phyloP scores from a whole-genome alignment of 2,113 vertebrate species.

The Rhinoderma darwinii region DNA sequence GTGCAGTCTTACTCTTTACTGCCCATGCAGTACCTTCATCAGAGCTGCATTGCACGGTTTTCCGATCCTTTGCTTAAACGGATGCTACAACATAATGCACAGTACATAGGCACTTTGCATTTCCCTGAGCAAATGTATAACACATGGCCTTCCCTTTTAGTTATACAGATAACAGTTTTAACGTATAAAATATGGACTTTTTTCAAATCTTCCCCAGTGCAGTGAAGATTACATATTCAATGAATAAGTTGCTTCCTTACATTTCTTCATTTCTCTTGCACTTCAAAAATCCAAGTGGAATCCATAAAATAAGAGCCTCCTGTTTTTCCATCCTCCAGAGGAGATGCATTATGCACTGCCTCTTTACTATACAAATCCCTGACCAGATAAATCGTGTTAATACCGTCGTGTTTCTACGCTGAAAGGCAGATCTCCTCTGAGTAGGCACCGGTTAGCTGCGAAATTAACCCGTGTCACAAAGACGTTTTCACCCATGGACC shows the following conservation, averaged over 20 bases:
- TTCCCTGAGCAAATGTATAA: slow-evolving; percentile 45
- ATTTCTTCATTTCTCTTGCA: slow-evolving; percentile 2
- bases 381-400: slow-evolving; percentile 42
- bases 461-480: not conserved
- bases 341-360: slow-evolving; percentile 44
- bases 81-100: slow-evolving; percentile 29
- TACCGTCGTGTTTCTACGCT: not conserved
- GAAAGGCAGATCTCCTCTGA: not conserved
- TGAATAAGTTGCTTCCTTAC: not conserved
- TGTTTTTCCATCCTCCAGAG: not conserved
- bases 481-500: not conserved
- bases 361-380: slow-evolving; percentile 10
- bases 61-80: not conserved
- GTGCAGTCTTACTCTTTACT: slow-evolving; percentile 42
- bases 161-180: slow-evolving; percentile 16
- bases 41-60: not conserved
- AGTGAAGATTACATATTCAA: slow-evolving; percentile 34
- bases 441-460: not conserved
- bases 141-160: slow-evolving; percentile 16
- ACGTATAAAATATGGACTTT: slow-evolving; percentile 29
- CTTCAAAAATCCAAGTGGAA: slow-evolving; percentile 1
- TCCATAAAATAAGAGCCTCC: slow-evolving; percentile 24
- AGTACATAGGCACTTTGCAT: slow-evolving; percentile 11
- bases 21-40: slow-evolving; percentile 22
- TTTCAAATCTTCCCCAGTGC: not conserved